A percentile compares a stretch with the other conserved stretches of the same genome.
Evolutionary conservation across 2,113 vertebrate genomes (phyloP).

Genomic region (Pomatostomus ruficeps): DNA sequence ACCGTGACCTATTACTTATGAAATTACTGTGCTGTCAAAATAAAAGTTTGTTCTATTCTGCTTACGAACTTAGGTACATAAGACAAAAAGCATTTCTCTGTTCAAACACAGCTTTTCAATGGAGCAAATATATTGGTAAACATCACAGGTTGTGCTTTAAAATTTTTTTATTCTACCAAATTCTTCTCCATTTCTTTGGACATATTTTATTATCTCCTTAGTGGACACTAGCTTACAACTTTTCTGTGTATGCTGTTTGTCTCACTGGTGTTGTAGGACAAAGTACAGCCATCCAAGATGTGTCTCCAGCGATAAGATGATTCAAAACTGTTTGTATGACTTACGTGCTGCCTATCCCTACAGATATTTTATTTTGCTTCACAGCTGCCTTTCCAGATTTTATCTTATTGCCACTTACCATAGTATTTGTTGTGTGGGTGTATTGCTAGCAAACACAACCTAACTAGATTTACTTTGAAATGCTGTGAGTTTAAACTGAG

Average conservation of each 20-base stretch:
- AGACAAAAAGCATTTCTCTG: background rate
- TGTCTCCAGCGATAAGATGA: background rate
- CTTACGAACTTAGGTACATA: background rate
- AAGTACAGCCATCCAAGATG: background rate
- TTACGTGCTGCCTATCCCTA: background rate
- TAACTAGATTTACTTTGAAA: slow-evolving; percentile 39
- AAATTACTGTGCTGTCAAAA: background rate
- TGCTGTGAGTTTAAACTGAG: background rate
- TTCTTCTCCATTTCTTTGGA: background rate
- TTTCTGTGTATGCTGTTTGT: background rate
- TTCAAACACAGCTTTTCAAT: background rate
- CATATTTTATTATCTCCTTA: background rate
- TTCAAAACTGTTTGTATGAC: background rate
- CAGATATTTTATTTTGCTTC: background rate
- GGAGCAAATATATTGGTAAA: background rate
- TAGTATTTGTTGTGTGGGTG: slow-evolving; percentile 33
- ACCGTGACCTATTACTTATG: background rate
- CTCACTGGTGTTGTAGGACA: background rate
- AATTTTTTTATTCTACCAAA: background rate
- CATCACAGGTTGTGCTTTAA: background rate
- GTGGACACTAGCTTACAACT: background rate
- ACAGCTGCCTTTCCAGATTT: background rate
- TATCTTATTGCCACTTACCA: background rate
- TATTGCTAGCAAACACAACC: slow-evolving; percentile 4
- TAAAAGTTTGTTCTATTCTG: background rate